Evolutionary conservation across 2,888 invertebrate species (phyloP).

Genomic region (Marronus borbonicus): DNA sequence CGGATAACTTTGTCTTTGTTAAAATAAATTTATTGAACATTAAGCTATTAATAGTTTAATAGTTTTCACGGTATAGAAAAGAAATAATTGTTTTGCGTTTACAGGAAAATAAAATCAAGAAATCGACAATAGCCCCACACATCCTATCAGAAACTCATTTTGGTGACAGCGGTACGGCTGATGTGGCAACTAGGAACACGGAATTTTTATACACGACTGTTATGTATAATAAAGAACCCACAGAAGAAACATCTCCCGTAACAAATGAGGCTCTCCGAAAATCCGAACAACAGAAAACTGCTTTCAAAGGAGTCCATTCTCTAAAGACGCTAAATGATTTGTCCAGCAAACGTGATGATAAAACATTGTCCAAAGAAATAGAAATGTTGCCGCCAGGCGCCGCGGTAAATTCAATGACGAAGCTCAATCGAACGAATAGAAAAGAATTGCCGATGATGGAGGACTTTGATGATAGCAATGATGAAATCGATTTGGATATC

Average conservation of each 20-base stretch:
- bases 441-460: conserved; percentile 65
- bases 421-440: conserved; percentile 67
- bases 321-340: conserved; percentile 58
- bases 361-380: conserved; percentile 65
- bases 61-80: too few relatives aligned
- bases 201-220: conserved; percentile 58
- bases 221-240: conserved; percentile 61
- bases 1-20: too few relatives aligned
- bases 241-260: conserved; percentile 57
- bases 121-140: conserved; percentile 18
- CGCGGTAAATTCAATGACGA: conserved; percentile 60
- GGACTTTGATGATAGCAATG: conserved; percentile 52
- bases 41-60: too few relatives aligned
- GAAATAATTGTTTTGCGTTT: neutral
- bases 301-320: conserved; percentile 52
- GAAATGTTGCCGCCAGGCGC: conserved; percentile 64
- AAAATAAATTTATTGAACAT: too few relatives aligned
- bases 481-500: conserved; percentile 55
- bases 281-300: conserved; percentile 57
- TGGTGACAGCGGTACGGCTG: conserved; percentile 22
- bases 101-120: conserved; percentile 50
- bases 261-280: conserved; percentile 57
- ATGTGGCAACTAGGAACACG: conserved; percentile 34
- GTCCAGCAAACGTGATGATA: conserved; percentile 54
- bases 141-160: conserved; percentile 37